Conservation (phyloP, 2,888 invertebrate genomes). For the Agyllia agylla region DNA sequence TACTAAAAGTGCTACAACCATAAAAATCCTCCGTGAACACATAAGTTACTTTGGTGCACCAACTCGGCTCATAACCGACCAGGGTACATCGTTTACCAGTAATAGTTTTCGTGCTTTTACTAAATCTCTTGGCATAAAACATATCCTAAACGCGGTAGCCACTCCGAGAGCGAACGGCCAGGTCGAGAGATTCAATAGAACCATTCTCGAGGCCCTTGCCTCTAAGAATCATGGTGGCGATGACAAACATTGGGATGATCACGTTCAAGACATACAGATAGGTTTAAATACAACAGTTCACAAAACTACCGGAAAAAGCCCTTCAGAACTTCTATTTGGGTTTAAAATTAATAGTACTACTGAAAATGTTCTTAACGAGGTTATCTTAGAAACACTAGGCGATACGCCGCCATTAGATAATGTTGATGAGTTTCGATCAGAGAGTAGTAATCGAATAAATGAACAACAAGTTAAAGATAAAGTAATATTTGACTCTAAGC, state of each 20-base stretch:
- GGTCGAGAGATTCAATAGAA: background rate
- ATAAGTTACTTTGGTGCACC: conserved; percentile 62
- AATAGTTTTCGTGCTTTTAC: conserved; percentile 19
- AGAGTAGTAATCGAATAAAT: background rate
- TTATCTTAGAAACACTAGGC: background rate
- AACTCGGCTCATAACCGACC: conserved; percentile 11
- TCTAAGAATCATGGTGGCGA: background rate
- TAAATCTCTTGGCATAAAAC: background rate
- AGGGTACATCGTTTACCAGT: conserved; percentile 62
- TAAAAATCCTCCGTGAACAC: conserved; percentile 28
- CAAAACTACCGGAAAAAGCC: background rate
- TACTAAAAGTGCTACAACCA: conserved; percentile 49
- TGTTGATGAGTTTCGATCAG: background rate
- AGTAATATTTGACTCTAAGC: background rate
- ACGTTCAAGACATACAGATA: background rate
- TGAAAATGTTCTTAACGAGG: background rate
- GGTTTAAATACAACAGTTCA: background rate
- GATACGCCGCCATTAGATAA: background rate
- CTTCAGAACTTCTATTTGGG: background rate
- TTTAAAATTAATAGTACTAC: background rate
- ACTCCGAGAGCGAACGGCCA: background rate
- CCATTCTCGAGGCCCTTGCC: background rate
- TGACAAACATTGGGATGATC: background rate
- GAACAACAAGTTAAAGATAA: background rate
- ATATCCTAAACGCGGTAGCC: background rate